Conservation (phyloP, 2,797 vertebrate genomes). For the Limnodromus scolopaceus region DNA sequence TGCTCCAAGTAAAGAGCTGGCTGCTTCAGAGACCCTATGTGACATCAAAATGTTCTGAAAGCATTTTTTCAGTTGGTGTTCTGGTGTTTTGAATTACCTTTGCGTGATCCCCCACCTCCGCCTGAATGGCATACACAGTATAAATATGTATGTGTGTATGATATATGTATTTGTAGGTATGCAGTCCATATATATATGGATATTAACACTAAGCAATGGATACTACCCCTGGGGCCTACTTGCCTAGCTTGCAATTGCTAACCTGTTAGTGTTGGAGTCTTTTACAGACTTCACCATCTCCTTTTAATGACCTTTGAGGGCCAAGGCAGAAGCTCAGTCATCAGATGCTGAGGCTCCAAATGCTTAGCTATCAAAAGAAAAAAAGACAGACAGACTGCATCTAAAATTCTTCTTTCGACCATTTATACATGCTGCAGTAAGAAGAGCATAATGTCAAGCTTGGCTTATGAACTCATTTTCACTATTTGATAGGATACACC, state of each 20-base stretch:
- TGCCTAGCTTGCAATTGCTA: neutral
- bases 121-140: neutral
- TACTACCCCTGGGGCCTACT: neutral
- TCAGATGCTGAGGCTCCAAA: neutral
- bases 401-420: neutral
- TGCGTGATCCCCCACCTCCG: neutral
- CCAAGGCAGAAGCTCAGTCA: neutral
- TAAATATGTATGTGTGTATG: rapidly evolving
- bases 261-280: neutral
- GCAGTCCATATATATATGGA: rapidly evolving
- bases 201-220: neutral
- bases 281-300: neutral
- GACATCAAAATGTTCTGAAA: neutral
- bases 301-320: neutral
- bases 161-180: rapidly evolving
- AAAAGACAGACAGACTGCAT: neutral
- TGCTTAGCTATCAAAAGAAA: neutral
- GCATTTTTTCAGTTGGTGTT: neutral
- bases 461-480: neutral
- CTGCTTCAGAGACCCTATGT: neutral
- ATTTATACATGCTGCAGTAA: neutral
- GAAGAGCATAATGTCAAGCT: neutral
- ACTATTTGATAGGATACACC: neutral
- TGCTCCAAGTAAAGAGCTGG: neutral
- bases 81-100: neutral